Evolutionary conservation across 2,888 invertebrate species (phyloP).

Genomic region (Drosophila yooni): DNA sequence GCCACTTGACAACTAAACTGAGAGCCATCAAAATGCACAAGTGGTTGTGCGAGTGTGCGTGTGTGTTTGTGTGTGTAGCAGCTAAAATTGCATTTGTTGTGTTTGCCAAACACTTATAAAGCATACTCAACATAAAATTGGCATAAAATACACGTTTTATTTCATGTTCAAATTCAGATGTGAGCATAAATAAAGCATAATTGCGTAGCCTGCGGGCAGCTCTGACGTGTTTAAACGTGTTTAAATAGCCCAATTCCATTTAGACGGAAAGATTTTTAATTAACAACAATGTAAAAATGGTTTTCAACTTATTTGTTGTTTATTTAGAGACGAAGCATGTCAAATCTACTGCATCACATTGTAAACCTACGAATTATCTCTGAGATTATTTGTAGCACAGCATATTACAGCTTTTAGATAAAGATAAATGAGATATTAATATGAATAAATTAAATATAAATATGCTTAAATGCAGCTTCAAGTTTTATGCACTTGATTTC

Average conservation of each 20-base stretch:
- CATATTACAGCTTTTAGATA: background rate
- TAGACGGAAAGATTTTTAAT: background rate
- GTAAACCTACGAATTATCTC: background rate
- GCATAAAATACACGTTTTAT: background rate
- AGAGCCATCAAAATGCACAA: background rate
- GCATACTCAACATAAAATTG: background rate
- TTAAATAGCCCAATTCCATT: background rate
- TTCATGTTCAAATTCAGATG: constrained; percentile 2
- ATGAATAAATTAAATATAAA: background rate
- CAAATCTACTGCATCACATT: background rate
- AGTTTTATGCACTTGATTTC: background rate
- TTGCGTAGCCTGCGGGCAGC: background rate
- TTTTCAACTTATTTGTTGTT: too few species aligned
- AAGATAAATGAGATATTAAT: background rate
- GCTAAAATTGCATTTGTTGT: constrained; percentile 43
- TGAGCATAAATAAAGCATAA: background rate
- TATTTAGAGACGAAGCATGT: background rate
- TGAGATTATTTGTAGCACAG: background rate
- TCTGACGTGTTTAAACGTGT: background rate
- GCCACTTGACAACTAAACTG: background rate
- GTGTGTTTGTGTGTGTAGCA: constrained; percentile 1
- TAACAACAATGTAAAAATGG: background rate
- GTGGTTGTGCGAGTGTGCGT: background rate
- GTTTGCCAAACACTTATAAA: constrained; percentile 33
- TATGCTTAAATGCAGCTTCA: background rate